These are phyloP conservation scores for Echinarachnius parma DNA, from an alignment of 53 echinoderm and acorn worm genomes.

Conservation along the genomic window DNA sequence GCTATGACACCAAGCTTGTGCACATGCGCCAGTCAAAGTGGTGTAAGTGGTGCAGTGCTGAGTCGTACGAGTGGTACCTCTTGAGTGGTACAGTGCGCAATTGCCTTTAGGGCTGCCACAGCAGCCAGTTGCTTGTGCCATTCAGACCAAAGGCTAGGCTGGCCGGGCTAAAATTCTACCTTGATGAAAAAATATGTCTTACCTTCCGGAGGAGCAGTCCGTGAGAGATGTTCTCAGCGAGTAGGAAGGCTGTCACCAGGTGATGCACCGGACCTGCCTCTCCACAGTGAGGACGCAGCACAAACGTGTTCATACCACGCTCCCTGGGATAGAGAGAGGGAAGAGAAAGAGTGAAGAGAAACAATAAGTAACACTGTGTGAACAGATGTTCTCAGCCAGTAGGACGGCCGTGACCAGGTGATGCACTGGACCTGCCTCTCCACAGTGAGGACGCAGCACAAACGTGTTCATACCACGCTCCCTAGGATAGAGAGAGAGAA, in stretches of 20 bases:
- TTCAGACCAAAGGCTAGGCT: no score
- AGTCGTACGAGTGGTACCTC: constrained; percentile 70
- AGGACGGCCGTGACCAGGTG: constrained; percentile 87
- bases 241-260: constrained; percentile 79
- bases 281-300: constrained; percentile 92
- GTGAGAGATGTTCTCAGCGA: constrained; percentile 94
- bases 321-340: no score
- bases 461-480: constrained; percentile 89
- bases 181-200: constrained; percentile 55
- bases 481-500: no score
- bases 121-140: neutral
- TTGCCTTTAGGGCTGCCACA: no score
- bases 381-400: constrained; percentile 86
- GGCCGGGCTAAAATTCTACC: no score
- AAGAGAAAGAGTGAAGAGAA: no score
- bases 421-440: constrained; percentile 94
- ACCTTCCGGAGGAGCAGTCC: constrained; percentile 96
- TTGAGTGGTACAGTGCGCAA: no score
- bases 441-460: constrained; percentile 94
- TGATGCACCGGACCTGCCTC: constrained; percentile 97
- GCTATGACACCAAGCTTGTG: no score
- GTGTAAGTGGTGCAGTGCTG: no score
- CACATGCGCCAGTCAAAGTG: no score
- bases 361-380: no score
- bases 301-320: constrained; percentile 87